Conservation (phyloP, 1,140 invertebrate genomes). For the Drosophila teissieri region DNA sequence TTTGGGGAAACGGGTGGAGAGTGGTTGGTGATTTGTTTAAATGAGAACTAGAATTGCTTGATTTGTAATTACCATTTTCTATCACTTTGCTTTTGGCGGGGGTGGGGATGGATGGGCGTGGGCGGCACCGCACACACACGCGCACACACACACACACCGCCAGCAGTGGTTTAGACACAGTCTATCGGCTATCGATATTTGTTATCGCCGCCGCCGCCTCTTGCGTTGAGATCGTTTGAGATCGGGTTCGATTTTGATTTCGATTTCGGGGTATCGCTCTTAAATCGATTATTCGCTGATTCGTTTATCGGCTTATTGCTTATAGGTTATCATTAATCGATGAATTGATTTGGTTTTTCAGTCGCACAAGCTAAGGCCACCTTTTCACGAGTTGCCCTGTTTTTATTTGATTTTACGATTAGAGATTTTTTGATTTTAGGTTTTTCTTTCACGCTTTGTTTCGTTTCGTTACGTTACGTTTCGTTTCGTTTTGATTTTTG, state of each 20-base stretch:
- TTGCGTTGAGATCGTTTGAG: constrained; percentile 29
- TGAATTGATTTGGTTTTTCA: constrained; percentile 56
- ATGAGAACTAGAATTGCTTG: constrained; percentile 70
- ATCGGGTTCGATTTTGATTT: not conserved
- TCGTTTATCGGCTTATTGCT: constrained; percentile 53
- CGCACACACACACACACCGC: constrained; percentile 70
- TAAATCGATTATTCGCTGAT: constrained; percentile 40
- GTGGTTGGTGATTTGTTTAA: constrained; percentile 37
- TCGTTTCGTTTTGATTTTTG: constrained; percentile 20
- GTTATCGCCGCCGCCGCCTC: constrained; percentile 37
- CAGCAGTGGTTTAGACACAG: constrained; percentile 53
- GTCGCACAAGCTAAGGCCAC: constrained; percentile 80
- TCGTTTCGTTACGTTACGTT: constrained; percentile 22
- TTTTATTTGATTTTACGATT: constrained; percentile 52
- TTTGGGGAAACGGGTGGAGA: constrained; percentile 37
- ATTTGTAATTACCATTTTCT: constrained; percentile 84
- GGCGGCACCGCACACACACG: constrained; percentile 56
- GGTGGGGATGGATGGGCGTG: constrained; percentile 72
- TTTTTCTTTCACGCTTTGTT: constrained; percentile 41
- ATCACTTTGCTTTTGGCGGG: constrained; percentile 76
- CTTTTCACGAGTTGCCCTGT: constrained; percentile 67
- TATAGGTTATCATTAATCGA: constrained; percentile 40
- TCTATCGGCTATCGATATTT: constrained; percentile 44
- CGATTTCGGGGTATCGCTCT: constrained; percentile 20
- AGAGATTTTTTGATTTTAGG: constrained; percentile 21